Percentiles rank a stretch among this genome's conserved stretches.
These are phyloP conservation scores for Synanthedon andrenaeformis DNA, from an alignment of 2,888 invertebrate species.

Conservation along the genomic window DNA sequence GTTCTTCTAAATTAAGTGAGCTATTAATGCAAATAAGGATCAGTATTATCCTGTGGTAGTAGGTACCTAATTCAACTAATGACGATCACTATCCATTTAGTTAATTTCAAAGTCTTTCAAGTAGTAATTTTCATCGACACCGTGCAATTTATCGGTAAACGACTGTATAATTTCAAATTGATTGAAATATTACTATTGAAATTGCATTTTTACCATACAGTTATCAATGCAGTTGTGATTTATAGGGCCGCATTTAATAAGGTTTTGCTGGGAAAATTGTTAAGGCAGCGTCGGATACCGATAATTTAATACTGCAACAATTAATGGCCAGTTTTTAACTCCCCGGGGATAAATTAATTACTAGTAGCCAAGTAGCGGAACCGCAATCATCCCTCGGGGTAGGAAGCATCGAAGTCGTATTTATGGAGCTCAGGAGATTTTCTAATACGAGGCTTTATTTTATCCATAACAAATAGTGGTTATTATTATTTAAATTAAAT, in stretches of 20 bases:
- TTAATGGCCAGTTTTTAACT: slow-evolving; percentile 12
- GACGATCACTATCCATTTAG: too few relatives aligned
- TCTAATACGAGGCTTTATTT: slow-evolving; percentile 34
- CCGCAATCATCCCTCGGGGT: slow-evolving; percentile 40
- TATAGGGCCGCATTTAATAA: too few relatives aligned
- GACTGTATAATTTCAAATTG: slow-evolving; percentile 16
- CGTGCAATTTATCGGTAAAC: too few relatives aligned
- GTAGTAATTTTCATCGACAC: too few relatives aligned
- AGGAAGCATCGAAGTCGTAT: slow-evolving; percentile 19
- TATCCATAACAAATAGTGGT: slow-evolving; percentile 9
- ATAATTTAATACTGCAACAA: neutral
- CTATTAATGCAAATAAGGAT: too few relatives aligned
- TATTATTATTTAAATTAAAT: too few relatives aligned
- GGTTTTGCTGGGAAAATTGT: neutral
- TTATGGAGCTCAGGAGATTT: slow-evolving; percentile 40
- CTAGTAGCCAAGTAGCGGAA: slow-evolving; percentile 38
- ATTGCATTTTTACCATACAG: neutral
- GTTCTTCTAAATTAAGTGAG: too few relatives aligned
- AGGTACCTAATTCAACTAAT: too few relatives aligned
- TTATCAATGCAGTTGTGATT: too few relatives aligned
- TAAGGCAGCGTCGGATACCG: neutral
- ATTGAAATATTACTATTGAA: neutral
- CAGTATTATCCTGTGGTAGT: too few relatives aligned
- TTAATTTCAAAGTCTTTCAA: too few relatives aligned
- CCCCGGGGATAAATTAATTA: slow-evolving; percentile 55